Conservation (phyloP, 2,113 vertebrate species). For the Murina feae region DNA sequence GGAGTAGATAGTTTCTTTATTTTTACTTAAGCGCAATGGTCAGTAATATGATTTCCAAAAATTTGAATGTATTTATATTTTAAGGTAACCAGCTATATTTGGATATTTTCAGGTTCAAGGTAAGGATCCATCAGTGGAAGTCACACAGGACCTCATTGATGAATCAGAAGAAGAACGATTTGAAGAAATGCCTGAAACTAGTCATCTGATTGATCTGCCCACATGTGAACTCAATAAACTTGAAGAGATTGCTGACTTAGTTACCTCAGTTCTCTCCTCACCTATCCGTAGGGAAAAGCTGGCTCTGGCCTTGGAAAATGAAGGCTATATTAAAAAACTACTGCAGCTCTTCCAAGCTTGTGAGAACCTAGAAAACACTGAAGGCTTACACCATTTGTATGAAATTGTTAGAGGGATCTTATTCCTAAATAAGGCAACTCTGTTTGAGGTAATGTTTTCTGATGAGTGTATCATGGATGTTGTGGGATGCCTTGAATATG, state of each 20-base stretch:
- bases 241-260: slow-evolving; percentile 98
- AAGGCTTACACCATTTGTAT: slow-evolving; percentile 97
- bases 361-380: slow-evolving; percentile 95
- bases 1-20: not conserved
- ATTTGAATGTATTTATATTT: slow-evolving; percentile 49
- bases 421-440: slow-evolving; percentile 98
- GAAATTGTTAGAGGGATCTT: slow-evolving; percentile 97
- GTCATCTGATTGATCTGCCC: slow-evolving; percentile 94
- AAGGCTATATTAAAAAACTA: slow-evolving; percentile 98
- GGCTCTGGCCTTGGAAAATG: slow-evolving; percentile 94
- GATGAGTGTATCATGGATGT: slow-evolving; percentile 99
- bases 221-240: slow-evolving; percentile 93
- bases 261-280: slow-evolving; percentile 97
- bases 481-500: slow-evolving; percentile 97
- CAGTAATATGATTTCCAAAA: slow-evolving; percentile 37
- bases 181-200: slow-evolving; percentile 97
- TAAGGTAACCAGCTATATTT: slow-evolving; percentile 54
- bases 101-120: slow-evolving; percentile 90
- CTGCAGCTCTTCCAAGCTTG: slow-evolving; percentile 95
- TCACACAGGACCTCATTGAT: slow-evolving; percentile 97
- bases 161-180: slow-evolving; percentile 98
- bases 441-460: slow-evolving; percentile 99
- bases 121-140: slow-evolving; percentile 97
- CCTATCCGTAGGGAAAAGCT: slow-evolving; percentile 98
- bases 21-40: slow-evolving; percentile 32